Evolutionary conservation across 2,888 invertebrate genomes (phyloP).

Genomic region (Lepetodrilus schrolli): DNA sequence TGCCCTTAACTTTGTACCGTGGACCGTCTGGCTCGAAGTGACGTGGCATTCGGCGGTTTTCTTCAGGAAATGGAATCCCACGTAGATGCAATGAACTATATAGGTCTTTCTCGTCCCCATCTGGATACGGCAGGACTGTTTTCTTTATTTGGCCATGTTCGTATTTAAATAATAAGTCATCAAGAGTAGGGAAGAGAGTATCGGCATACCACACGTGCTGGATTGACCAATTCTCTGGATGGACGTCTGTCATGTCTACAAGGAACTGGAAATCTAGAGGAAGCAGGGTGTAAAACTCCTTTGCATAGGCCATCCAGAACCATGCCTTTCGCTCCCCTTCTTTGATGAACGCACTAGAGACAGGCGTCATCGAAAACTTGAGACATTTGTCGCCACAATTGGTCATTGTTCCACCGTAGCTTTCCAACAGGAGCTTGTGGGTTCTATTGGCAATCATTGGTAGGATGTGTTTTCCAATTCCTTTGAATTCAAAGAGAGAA

Average conservation of each 20-base stretch:
- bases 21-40: slow-evolving; percentile 62
- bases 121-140: slow-evolving; percentile 53
- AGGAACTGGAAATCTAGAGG: slow-evolving; percentile 68
- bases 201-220: slow-evolving; percentile 65
- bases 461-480: slow-evolving; percentile 52
- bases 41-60: slow-evolving; percentile 55
- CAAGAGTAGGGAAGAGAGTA: slow-evolving; percentile 53
- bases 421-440: slow-evolving; percentile 55
- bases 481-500: slow-evolving; percentile 60
- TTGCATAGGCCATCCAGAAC: slow-evolving; percentile 66
- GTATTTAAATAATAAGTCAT: slow-evolving; percentile 54
- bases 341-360: slow-evolving; percentile 59
- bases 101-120: slow-evolving; percentile 37
- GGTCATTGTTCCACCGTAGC: slow-evolving; percentile 58
- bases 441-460: slow-evolving; percentile 47
- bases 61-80: slow-evolving; percentile 46
- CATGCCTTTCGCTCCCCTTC: slow-evolving; percentile 61
- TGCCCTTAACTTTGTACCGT: slow-evolving; percentile 59
- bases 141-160: slow-evolving; percentile 52
- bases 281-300: slow-evolving; percentile 63
- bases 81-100: slow-evolving; percentile 57
- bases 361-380: slow-evolving; percentile 62
- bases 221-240: slow-evolving; percentile 59
- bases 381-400: slow-evolving; percentile 58
- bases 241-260: slow-evolving; percentile 57